Base-by-base conservation (phyloP, 2,797 vertebrate genomes). In the Chromobotia macracanthus region DNA sequence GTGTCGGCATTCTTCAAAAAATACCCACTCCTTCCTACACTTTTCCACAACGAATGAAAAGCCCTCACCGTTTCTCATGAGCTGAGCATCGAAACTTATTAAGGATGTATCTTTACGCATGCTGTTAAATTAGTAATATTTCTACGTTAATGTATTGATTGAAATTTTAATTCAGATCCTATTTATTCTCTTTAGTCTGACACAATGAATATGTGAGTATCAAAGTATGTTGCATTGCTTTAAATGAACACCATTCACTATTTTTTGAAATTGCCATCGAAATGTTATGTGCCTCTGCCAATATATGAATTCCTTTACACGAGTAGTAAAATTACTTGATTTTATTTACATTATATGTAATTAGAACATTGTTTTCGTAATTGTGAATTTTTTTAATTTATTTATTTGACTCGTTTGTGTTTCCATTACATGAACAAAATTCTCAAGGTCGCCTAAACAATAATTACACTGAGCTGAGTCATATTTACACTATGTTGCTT, bases 1-100 rank as follows among this genome's bases (percentile, higher is more conserved):
- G 96, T 95, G 96, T 95, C 90, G 92, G 92, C 90, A 93, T 95
- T 95, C 92, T 90, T 90, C 86, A 86, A 86, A 28, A 87, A 87
- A 79, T 88, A 82, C 86, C 89, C 84, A 88, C 88, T 93, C 85
- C 88, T 58, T 75, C 85, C 88, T 83, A 86, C 86, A 87, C 87
- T 82, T 89, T 83, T 85, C 63, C 67, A 53, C 56, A 25, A 60
- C 71, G 68, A 81, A 63, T 38, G 55, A 53, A 72, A 84, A 82
- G 69, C 18, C 58, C 51, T 51, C 19, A 35, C 53, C 63, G 35
- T 83, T 84, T 84, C 81, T 79, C 63, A 79, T 72, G 56, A 81
- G 77, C 55, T 77, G n/a, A 80, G 25, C 76, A 67, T 72, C 70
- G 28, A 16, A 75, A 28, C 35, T 23, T 18, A 53, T 28, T 56